Percentiles rank a stretch among this genome's conserved stretches.
These are phyloP conservation scores for Maconellicoccus hirsutus DNA, from an alignment of 1,140 invertebrate genomes.

Conservation along the genomic window DNA sequence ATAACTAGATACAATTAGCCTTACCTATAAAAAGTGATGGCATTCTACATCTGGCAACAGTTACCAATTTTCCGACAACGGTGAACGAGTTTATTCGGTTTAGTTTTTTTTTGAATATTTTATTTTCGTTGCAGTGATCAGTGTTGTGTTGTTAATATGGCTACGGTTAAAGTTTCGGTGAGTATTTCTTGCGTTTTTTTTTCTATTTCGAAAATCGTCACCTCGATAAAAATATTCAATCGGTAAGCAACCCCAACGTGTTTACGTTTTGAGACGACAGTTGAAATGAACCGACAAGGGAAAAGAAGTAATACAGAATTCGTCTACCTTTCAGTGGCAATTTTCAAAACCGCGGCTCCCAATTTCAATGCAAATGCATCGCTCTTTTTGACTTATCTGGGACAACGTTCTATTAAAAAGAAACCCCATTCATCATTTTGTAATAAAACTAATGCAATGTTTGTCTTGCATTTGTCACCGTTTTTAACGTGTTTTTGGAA, in stretches of 20 bases:
- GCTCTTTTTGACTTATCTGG: conserved; percentile 8
- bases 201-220: no score
- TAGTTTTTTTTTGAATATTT: not conserved
- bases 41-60: not conserved
- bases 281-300: no score
- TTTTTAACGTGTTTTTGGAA: not conserved
- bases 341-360: not conserved
- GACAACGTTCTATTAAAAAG: not conserved
- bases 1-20: not conserved
- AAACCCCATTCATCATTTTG: conserved; percentile 8
- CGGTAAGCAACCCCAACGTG: no score
- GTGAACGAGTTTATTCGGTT: not conserved
- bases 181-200: not conserved
- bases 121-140: not conserved
- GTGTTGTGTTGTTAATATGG: not conserved
- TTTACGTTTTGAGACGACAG: no score
- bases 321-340: not conserved
- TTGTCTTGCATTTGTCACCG: not conserved
- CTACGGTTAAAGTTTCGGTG: not conserved
- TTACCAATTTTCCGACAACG: not conserved
- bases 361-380: not conserved
- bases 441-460: conserved; percentile 5
- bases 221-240: no score
- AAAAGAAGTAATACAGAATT: not conserved
- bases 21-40: not conserved